Base-by-base conservation (phyloP, 2,888 invertebrate species). In the Pristionchus arcanus region DNA sequence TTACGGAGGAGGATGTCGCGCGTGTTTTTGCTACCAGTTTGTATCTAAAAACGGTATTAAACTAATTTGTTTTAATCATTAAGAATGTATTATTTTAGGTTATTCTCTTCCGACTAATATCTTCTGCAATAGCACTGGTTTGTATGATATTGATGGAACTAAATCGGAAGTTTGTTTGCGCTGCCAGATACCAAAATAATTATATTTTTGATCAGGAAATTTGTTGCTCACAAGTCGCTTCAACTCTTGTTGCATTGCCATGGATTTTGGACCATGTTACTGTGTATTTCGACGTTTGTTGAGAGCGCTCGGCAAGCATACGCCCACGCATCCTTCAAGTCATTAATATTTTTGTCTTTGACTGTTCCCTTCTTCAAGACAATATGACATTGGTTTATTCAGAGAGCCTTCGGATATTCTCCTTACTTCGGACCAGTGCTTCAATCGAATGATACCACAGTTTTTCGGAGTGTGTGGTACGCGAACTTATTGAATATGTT, bases 281-380 rank as follows among this genome's bases (percentile, higher is more conserved):
- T 81, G n/a, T 81, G 81, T 49, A 25, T 49, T 7, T 81, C 81
- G 25, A 81, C 81, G 13, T 81, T 81, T 49, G 3, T 34, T n/a
- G 49, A 81, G 19, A 81, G 81, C 49, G 49, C n/a, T n/a, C 42
- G 13, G 13, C 42, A 16, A 1, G n/a, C 3, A 49, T 28, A 81
- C n/a, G n/a, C 81, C 4, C 81, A 81, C 19, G 7, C 7, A 11
- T n/a, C 25, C 1, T 7, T 81, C 2, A 81, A 16, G 74, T 74
- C 59, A 4, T 59, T 25, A 11, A 66, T 28, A 4, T n/a, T 66
- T 2, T 66, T 66, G 19, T 9, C 9, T 42, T 5, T 42, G 42
- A 42, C 9, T 55, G 5, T 19, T 66, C 11, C 7, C 7, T 66
- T 66, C 66, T 21, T 11, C 66, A 5, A 55, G 15, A 55, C 15